phyloP scores from a whole-genome alignment of 2,888 invertebrate genomes.

The Acanthosoma haemorrhoidale region DNA sequence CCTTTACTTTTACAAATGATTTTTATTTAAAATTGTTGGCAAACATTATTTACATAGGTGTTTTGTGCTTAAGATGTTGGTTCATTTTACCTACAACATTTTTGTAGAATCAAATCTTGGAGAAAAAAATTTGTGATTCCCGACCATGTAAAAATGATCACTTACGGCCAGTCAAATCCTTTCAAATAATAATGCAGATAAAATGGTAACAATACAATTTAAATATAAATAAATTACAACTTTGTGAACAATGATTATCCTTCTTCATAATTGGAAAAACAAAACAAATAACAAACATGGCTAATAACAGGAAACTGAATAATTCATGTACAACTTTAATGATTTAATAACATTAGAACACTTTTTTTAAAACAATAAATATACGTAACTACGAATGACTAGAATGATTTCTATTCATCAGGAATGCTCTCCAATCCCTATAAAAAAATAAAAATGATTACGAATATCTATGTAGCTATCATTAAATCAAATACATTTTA shows the following conservation, averaged over 20 bases:
- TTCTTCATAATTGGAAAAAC: neutral
- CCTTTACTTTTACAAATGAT: too few species aligned
- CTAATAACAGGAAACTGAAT: too few species aligned
- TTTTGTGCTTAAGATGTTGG: too few species aligned
- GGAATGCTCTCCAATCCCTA: slow-evolving; percentile 37
- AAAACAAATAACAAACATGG: neutral
- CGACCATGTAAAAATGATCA: too few species aligned
- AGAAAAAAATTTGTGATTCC: too few species aligned
- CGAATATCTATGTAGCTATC: neutral
- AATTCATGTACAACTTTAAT: too few species aligned
- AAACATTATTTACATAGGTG: too few species aligned
- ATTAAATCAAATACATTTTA: neutral
- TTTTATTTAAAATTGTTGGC: too few species aligned
- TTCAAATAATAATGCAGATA: too few species aligned
- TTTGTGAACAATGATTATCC: neutral
- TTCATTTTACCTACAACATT: too few species aligned
- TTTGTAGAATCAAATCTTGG: too few species aligned
- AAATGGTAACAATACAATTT: neutral
- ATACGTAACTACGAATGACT: neutral
- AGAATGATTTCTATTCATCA: slow-evolving; percentile 9
- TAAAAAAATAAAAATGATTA: neutral
- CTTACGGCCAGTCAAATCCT: too few species aligned
- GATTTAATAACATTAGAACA: neutral
- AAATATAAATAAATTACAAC: neutral
- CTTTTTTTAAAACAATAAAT: neutral